Evolutionary conservation across 2,797 vertebrate genomes (phyloP).

Genomic region (Paedocypris micromegethes): DNA sequence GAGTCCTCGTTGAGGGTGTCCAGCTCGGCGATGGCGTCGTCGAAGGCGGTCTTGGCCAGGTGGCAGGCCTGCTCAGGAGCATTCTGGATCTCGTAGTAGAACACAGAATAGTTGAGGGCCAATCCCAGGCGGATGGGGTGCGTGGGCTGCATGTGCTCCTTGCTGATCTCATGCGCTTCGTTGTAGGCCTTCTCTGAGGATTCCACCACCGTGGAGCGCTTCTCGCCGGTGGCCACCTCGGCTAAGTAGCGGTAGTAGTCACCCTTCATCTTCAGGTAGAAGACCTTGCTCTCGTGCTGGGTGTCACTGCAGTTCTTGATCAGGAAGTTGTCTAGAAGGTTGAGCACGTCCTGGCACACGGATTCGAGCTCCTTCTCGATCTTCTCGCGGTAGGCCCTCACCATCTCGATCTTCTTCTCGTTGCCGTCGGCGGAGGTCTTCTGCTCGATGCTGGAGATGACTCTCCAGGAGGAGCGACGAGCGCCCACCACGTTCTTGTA

Average conservation of each 20-base stretch:
- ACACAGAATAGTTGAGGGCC: conserved; percentile 98
- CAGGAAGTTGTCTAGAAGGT: conserved; percentile 95
- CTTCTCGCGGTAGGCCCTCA: conserved; percentile 94
- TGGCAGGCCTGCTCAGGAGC: conserved; percentile 97
- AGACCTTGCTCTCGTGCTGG: conserved; percentile 98
- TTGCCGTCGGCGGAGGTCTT: conserved; percentile 97
- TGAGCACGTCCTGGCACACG: conserved; percentile 95
- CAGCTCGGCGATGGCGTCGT: conserved; percentile 97
- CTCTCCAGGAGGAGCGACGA: conserved; percentile 93
- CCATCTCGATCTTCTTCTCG: conserved; percentile 99
- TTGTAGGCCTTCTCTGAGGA: conserved; percentile 97
- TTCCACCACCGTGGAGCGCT: conserved; percentile 90
- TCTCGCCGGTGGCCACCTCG: conserved; percentile 95
- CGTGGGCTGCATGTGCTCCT: conserved; percentile 99
- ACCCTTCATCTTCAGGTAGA: conserved; percentile 99
- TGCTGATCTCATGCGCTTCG: conserved; percentile 98
- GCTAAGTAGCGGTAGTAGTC: conserved; percentile 99
- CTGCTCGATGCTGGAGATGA: conserved; percentile 99
- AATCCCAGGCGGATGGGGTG: conserved; percentile 94
- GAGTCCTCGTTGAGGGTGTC: conserved; percentile 99
- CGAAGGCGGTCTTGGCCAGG: conserved; percentile 98
- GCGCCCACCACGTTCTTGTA: conserved; percentile 98
- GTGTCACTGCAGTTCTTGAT: conserved; percentile 98
- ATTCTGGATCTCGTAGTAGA: conserved; percentile 99
- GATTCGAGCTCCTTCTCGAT: conserved; percentile 98